Base-by-base conservation (phyloP, 2,113 vertebrate genomes). In the Sarotherodon lohbergeri region DNA sequence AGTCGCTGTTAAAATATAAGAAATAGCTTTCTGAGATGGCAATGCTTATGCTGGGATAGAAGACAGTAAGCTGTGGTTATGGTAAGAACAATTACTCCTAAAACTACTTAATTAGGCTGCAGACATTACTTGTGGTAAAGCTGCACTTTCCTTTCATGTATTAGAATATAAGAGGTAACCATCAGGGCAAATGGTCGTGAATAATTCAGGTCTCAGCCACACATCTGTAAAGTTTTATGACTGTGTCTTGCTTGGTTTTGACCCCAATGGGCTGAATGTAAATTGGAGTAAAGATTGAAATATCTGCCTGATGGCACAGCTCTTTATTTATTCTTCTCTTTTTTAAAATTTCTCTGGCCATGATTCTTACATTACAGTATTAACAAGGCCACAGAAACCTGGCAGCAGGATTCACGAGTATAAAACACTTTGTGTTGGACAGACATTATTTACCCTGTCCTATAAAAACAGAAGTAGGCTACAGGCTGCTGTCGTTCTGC, bases 371-470 rank as follows among this genome's bases (percentile, higher is more conserved):
- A 39, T 24, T 7, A 61, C 14, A 82, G 55, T 59, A 68, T 54
- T 82, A 63, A 19, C 39, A 50, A 87, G 82, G 50, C 5, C 50
- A 56, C 32, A 52, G 17, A 68, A 68, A 50, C 87, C 83, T 81
- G 61, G 46, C 29, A 83, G 79, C 43, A 61, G 59, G 85, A 85
- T 79, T 86, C 46, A 81, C 17, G 8, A 14, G 80, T 59, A 84
- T 86, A 61, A 89, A 92, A 84, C 80, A 82, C 27, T 88, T 84
- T 5, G 88, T 88, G 71, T 82, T 81, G 50, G 80, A 29, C 66
- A 84, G 61, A 71, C 82, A 59, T 88, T 83, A 56, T 89, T 91
- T 80, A 87, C 52, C n/a, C 24, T 80, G 71, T 87, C 59, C 39
- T 84, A 86, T 84, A 85, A 46, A 55, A 88, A 73, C 83, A 83